phyloP scores from a whole-genome alignment of 1,140 invertebrate genomes.

The Wiebesia pumilae region DNA sequence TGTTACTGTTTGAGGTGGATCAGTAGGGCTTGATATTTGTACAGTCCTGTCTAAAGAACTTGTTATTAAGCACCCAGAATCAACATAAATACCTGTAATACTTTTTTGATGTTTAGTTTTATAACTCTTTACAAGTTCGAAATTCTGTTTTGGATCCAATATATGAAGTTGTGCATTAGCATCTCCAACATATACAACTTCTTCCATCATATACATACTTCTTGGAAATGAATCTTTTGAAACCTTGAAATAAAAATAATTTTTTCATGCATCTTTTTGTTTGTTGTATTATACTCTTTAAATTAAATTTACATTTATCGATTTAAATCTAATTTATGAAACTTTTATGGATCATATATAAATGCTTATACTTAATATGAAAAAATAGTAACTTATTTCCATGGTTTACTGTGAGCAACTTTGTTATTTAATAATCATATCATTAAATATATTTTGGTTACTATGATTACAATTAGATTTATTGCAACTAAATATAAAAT shows the following conservation, averaged over 20 bases:
- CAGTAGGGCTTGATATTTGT: conserved; percentile 66
- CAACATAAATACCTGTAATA: conserved; percentile 65
- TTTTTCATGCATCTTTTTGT: too few relatives aligned
- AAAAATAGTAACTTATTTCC: too few relatives aligned
- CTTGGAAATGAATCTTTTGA: conserved; percentile 66
- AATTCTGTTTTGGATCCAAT: conserved; percentile 65
- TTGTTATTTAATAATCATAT: too few relatives aligned
- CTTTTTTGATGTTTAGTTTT: conserved; percentile 63
- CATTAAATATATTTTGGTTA: too few relatives aligned
- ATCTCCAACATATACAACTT: conserved; percentile 66
- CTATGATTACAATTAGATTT: too few relatives aligned
- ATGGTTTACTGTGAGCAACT: too few relatives aligned
- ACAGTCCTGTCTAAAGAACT: conserved; percentile 68
- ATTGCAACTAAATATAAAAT: too few relatives aligned
- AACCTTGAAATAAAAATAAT: conserved; percentile 55
- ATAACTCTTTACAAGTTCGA: conserved; percentile 63
- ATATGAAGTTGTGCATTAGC: conserved; percentile 63
- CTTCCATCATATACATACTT: conserved; percentile 64
- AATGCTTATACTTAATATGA: too few relatives aligned
- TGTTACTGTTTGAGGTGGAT: conserved; percentile 62
- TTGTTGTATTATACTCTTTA: not conserved
- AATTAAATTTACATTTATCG: too few relatives aligned
- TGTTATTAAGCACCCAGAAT: conserved; percentile 66
- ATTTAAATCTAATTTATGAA: too few relatives aligned
- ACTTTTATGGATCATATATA: too few relatives aligned